These are phyloP conservation scores for Saccostrea cuccullata DNA, from an alignment of 1,140 invertebrate species.

Conservation along the genomic window DNA sequence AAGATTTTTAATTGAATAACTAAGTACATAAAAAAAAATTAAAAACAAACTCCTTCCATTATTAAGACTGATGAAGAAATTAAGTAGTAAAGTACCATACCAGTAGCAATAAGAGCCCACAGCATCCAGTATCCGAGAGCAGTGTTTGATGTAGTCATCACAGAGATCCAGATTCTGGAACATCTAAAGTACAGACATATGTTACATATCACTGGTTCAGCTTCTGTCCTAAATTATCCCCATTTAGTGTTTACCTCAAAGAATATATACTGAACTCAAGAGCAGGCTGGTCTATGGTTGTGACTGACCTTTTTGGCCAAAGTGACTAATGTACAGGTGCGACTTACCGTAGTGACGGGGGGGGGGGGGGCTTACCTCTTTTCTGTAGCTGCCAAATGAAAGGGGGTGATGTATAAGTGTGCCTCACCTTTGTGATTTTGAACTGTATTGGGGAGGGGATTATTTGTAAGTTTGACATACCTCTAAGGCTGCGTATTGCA, in stretches of 20 bases:
- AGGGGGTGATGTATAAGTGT: background rate
- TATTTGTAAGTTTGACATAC: no score
- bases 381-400: background rate
- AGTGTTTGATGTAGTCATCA: conserved; percentile 72
- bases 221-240: no score
- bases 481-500: no score
- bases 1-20: no score
- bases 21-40: no score
- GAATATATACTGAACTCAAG: background rate
- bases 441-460: no score
- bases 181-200: conserved; percentile 58
- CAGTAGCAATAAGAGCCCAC: conserved; percentile 62
- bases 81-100: background rate
- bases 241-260: background rate
- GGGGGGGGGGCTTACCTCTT: background rate
- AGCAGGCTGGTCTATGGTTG: conserved; percentile 71
- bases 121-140: conserved; percentile 69
- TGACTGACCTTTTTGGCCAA: conserved; percentile 71
- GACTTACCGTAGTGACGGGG: conserved; percentile 24
- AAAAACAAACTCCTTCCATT: no score
- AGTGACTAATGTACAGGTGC: conserved; percentile 32
- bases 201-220: no score
- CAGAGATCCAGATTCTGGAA: conserved; percentile 62
- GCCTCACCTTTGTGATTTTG: no score
- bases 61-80: no score